Evolutionary conservation across 2,888 invertebrate species (phyloP).

Genomic region (Eupeodes luniger): DNA sequence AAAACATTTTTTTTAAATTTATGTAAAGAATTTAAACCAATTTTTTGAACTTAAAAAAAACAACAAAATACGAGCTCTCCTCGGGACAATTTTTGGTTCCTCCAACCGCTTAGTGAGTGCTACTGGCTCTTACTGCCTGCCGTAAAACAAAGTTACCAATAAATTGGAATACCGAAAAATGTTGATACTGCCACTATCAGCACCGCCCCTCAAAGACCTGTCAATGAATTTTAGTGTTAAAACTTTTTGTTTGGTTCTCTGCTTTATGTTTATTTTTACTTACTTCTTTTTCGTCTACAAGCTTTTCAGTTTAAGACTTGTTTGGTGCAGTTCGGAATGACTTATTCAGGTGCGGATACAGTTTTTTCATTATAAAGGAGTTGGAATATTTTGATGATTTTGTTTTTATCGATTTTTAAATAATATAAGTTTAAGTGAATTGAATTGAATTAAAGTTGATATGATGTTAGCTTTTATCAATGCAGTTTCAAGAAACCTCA

Average conservation of each 20-base stretch:
- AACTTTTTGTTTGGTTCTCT: constrained; percentile 9
- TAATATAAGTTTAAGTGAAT: too few species aligned
- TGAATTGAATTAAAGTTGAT: too few species aligned
- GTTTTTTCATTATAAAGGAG: neutral
- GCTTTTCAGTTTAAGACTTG: constrained; percentile 8
- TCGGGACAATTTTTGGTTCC: neutral
- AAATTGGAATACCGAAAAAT: constrained; percentile 7
- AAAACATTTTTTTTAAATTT: constrained; percentile 38
- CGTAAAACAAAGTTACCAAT: constrained; percentile 11
- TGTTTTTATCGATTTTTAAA: neutral
- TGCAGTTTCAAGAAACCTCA: too few species aligned
- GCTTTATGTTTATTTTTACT: neutral
- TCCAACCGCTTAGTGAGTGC: constrained; percentile 30
- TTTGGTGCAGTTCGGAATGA: neutral
- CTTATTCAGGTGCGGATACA: neutral
- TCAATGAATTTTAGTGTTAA: constrained; percentile 46
- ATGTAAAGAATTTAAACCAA: constrained; percentile 33
- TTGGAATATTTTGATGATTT: neutral
- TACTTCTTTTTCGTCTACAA: neutral
- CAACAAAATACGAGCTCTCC: constrained; percentile 1
- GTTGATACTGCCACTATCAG: constrained; percentile 20
- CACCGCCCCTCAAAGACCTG: constrained; percentile 21
- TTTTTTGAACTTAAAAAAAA: neutral
- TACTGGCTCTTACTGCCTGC: constrained; percentile 26
- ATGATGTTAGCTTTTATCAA: too few species aligned